phyloP scores from a whole-genome alignment of 2,113 vertebrate species.

The Crotophaga sulcirostris region DNA sequence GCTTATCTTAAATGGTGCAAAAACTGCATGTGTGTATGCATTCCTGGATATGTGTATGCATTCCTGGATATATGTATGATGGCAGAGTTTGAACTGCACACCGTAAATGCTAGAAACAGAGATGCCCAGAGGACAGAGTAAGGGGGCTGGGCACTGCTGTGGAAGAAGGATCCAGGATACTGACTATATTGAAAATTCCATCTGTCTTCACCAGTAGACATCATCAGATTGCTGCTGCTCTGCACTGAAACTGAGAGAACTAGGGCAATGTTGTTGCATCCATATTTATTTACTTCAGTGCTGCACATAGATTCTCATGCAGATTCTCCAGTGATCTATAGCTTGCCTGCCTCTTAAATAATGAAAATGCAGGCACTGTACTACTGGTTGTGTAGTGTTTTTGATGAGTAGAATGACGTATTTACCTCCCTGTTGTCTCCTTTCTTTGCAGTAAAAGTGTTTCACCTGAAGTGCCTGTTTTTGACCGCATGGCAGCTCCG shows the following conservation, averaged over 20 bases:
- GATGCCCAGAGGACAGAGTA: background rate
- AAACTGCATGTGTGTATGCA: background rate
- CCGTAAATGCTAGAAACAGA: background rate
- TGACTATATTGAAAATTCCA: background rate
- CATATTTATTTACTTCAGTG: background rate
- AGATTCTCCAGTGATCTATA: background rate
- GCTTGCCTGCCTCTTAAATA: background rate
- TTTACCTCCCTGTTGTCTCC: background rate
- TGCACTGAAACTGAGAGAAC: background rate
- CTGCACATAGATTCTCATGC: background rate
- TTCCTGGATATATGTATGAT: background rate
- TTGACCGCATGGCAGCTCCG: conserved; percentile 60
- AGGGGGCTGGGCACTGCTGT: background rate
- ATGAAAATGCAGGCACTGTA: background rate
- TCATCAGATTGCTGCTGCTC: background rate
- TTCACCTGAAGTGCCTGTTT: background rate
- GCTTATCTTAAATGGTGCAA: background rate
- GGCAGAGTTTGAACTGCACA: background rate
- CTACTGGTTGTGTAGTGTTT: background rate
- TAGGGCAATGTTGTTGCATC: background rate
- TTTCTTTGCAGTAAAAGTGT: conserved; percentile 72
- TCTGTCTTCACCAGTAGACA: background rate
- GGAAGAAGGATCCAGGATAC: background rate
- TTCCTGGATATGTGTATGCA: background rate
- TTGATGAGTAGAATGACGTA: background rate